These are phyloP conservation scores for Ptycholaimellus sp. DNA, from an alignment of 2,888 invertebrate species.

Conservation along the genomic window DNA sequence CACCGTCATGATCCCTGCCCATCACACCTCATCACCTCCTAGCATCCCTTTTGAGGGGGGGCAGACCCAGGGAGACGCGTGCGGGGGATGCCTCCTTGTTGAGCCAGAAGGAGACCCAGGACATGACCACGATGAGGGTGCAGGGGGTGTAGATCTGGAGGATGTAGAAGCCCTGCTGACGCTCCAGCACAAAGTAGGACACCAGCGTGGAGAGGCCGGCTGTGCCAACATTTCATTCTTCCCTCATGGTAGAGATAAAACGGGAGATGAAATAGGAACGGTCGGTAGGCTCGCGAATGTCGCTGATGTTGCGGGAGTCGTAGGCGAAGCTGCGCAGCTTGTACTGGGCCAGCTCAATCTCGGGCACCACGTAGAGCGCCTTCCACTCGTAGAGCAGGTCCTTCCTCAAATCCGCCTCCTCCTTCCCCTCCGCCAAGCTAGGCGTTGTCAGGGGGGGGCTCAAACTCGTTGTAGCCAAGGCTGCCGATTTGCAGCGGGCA, in stretches of 20 bases:
- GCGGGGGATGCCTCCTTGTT: constrained; percentile 50
- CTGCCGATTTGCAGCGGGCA: constrained; percentile 18
- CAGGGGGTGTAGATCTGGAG: constrained; percentile 36
- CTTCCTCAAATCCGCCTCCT: too few species aligned
- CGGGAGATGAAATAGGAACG: constrained; percentile 6
- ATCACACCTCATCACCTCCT: background rate
- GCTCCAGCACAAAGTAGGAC: constrained; percentile 49
- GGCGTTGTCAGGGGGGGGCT: too few species aligned
- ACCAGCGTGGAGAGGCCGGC: constrained; percentile 30
- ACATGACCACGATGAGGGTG: constrained; percentile 32
- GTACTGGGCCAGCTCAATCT: constrained; percentile 71
- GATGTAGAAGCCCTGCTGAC: constrained; percentile 52
- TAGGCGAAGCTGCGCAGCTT: constrained; percentile 42
- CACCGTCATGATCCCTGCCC: constrained; percentile 50
- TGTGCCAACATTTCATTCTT: too few species aligned
- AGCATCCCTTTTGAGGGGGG: background rate
- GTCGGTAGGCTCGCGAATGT: constrained; percentile 10
- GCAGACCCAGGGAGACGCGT: constrained; percentile 47
- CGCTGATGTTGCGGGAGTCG: constrained; percentile 15
- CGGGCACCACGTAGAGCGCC: constrained; percentile 47
- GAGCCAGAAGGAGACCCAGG: constrained; percentile 45
- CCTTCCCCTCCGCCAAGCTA: too few species aligned
- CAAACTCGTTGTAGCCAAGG: constrained; percentile 53
- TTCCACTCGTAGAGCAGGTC: constrained; percentile 63
- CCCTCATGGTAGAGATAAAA: too few species aligned